phyloP scores from a whole-genome alignment of 2,797 vertebrate genomes.

The Leptatherina wallacei region DNA sequence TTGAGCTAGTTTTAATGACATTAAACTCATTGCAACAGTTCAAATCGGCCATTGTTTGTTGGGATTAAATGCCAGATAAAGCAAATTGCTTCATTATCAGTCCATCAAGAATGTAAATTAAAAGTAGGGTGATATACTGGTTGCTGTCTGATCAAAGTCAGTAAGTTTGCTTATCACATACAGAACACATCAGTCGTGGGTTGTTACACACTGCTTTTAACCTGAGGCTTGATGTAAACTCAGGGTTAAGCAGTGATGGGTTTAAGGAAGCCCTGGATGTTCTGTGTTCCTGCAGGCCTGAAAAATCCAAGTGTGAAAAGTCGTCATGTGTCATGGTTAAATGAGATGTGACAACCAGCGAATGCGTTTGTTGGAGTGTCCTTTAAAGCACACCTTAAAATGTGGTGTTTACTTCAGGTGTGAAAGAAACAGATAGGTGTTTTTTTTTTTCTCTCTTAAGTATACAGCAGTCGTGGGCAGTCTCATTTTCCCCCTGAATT shows the following conservation, averaged over 20 bases:
- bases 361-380: not conserved
- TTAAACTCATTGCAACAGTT: not conserved
- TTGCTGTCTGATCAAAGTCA: not conserved
- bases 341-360: constrained; percentile 19
- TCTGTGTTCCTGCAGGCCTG: not conserved
- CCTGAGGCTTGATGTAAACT: constrained; percentile 9
- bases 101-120: not conserved
- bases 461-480: not conserved
- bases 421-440: not conserved
- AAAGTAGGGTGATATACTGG: not conserved
- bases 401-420: not conserved
- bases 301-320: constrained; percentile 1
- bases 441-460: not conserved
- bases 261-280: not conserved
- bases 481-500: not conserved
- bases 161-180: not conserved
- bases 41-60: not conserved
- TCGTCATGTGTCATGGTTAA: constrained; percentile 1
- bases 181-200: not conserved
- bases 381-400: constrained; percentile 27
- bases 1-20: not conserved
- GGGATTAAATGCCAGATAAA: not conserved
- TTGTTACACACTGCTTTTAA: not conserved
- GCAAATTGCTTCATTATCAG: not conserved
- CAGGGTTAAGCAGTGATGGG: not conserved